phyloP scores from a whole-genome alignment of 1,140 invertebrate genomes.

The Saccostrea echinata region DNA sequence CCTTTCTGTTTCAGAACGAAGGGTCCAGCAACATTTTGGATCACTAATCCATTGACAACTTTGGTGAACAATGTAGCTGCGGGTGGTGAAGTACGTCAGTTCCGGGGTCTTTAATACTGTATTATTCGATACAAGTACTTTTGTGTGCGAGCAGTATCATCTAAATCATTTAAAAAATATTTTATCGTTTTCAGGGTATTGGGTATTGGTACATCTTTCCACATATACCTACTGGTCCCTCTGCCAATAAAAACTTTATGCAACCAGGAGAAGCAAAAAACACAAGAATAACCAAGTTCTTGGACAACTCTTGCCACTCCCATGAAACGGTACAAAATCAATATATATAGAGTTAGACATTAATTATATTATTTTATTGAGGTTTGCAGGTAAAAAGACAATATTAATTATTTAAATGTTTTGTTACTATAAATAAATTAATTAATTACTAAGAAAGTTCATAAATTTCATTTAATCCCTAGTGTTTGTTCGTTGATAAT shows the following conservation, averaged over 20 bases:
- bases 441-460: no score
- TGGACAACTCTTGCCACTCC: slow-evolving; percentile 42
- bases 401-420: no score
- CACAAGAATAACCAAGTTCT: slow-evolving; percentile 40
- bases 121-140: neutral
- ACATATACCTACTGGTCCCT: slow-evolving; percentile 38
- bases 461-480: neutral
- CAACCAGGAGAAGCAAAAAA: slow-evolving; percentile 24
- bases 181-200: slow-evolving; percentile 4
- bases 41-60: slow-evolving; percentile 52
- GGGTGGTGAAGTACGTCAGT: slow-evolving; percentile 47
- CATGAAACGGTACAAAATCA: neutral
- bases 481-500: slow-evolving; percentile 41
- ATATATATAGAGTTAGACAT: no score
- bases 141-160: neutral
- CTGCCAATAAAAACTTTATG: slow-evolving; percentile 49
- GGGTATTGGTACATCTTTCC: slow-evolving; percentile 48
- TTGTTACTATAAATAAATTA: no score
- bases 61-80: slow-evolving; percentile 55
- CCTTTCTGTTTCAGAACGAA: neutral
- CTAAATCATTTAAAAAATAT: neutral
- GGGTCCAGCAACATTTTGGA: slow-evolving; percentile 45
- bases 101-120: neutral
- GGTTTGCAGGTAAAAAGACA: no score
- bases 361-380: no score